These are phyloP conservation scores for Petrocephalus sullivani DNA, from an alignment of 2,797 vertebrate genomes.

Conservation along the genomic window DNA sequence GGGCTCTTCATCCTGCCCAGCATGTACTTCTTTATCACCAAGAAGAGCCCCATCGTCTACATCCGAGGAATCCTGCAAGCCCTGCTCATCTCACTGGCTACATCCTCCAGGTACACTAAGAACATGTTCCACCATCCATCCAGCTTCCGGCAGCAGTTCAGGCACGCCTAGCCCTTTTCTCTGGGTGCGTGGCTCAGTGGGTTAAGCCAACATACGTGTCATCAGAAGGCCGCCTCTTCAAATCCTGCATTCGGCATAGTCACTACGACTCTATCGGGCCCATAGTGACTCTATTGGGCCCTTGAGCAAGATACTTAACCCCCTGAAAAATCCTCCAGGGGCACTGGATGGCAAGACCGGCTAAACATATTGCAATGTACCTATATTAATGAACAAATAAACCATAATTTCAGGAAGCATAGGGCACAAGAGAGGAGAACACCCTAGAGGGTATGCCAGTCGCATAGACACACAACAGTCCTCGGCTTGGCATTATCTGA, in stretches of 20 bases:
- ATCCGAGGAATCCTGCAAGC: conserved; percentile 90
- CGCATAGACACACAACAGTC: neutral
- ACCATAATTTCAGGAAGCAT: neutral
- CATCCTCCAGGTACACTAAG: conserved; percentile 82
- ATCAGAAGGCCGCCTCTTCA: neutral
- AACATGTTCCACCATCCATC: neutral
- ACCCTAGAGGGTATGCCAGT: neutral
- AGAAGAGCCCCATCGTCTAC: conserved; percentile 92
- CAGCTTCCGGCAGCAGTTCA: neutral
- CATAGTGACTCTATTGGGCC: neutral
- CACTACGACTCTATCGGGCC: neutral
- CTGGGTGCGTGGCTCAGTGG: neutral
- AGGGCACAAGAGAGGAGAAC: neutral
- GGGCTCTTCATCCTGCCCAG: conserved; percentile 88
- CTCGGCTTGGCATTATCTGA: neutral
- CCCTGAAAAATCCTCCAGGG: neutral
- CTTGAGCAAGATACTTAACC: neutral
- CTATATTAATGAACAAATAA: neutral
- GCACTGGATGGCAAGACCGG: too few relatives aligned
- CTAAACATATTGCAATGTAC: neutral
- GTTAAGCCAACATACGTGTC: neutral
- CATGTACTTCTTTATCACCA: conserved; percentile 95
- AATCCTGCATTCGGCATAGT: neutral
- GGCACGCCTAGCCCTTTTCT: neutral
- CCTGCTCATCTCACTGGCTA: conserved; percentile 89